Evolutionary conservation across 2,888 invertebrate genomes (phyloP).

Genomic region (Lasioglossum villosulum): DNA sequence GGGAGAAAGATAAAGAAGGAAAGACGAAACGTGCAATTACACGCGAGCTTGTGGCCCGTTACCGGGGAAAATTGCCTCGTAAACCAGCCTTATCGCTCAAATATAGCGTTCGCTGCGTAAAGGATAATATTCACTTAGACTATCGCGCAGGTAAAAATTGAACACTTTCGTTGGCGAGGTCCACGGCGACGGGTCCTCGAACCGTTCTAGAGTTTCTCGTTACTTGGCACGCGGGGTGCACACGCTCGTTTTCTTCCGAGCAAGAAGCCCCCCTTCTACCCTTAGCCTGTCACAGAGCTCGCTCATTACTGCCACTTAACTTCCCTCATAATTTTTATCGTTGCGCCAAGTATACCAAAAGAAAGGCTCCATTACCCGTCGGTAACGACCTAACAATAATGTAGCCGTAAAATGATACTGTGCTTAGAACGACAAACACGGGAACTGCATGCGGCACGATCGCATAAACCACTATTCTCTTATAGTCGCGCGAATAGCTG

Average conservation of each 20-base stretch:
- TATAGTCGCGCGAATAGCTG: neutral
- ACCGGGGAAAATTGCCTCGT: constrained; percentile 16
- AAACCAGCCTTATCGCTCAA: constrained; percentile 32
- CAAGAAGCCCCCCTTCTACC: neutral
- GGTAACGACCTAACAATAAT: constrained; percentile 23
- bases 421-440: constrained; percentile 8
- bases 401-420: neutral
- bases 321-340: constrained; percentile 55
- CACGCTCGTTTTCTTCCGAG: constrained; percentile 14
- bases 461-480: neutral
- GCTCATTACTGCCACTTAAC: constrained; percentile 47
- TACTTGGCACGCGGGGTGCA: constrained; percentile 32
- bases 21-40: constrained; percentile 26
- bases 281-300: constrained; percentile 6
- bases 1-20: neutral
- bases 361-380: constrained; percentile 23
- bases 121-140: constrained; percentile 43
- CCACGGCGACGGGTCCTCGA: constrained; percentile 39
- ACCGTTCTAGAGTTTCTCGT: constrained; percentile 27
- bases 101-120: constrained; percentile 30
- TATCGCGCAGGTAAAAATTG: constrained; percentile 8
- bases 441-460: neutral
- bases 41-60: constrained; percentile 22
- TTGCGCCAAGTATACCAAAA: constrained; percentile 24
- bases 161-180: constrained; percentile 46